Base-by-base conservation (phyloP, 2,797 vertebrate species). In the Chelonia mydas region DNA sequence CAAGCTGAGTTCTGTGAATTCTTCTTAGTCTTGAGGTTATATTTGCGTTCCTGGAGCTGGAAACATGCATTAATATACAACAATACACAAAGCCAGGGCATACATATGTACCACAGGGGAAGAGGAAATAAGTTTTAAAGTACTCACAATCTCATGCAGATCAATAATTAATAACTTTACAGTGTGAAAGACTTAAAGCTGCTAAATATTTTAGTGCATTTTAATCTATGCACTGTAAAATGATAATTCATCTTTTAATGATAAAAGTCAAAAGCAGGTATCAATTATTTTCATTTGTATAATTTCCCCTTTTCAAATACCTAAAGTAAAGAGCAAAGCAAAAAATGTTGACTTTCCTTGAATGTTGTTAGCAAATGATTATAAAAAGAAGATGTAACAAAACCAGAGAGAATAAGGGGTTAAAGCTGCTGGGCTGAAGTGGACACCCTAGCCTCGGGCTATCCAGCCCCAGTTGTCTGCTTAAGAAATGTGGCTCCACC, bases 401-500 rank as follows among this genome's bases (percentile, higher is more conserved):
- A 59, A 59, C 45, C 0, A 23, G n/a, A 49, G 5, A 50, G 88
- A 95, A 81, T 41, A 79, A 27, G 59, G 0, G 55, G 83, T 1
- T 82, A 88, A 83, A 47, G 28, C 55, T 5, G 88, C 77, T 9
- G 84, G 51, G 87, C 12, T 79, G 72, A 0, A 0, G 90, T 88
- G 93, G 93, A 90, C 97, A 89, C 86, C 89, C 96, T 77, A 16
- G 84, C 93, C 92, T 37, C 23, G 61, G 94, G 96, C 91, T 2
- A 13, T 6, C 88, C 1, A 17, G 82, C 13, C 0, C 27, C 31
- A 92, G 93, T 90, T 45, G 59, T n/a, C 87, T 94, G 88, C 25
- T 55, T 87, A 84, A 68, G 89, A 94, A 94, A 79, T 7, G 1
- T 5, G 2, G 89, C 94, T 95, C 91, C 88, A 76, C 89, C 92